Evolutionary conservation across 2,888 invertebrate species (phyloP), one percentile per base, ranked within the genome.

Genomic region (Mellilla xanthometata): DNA sequence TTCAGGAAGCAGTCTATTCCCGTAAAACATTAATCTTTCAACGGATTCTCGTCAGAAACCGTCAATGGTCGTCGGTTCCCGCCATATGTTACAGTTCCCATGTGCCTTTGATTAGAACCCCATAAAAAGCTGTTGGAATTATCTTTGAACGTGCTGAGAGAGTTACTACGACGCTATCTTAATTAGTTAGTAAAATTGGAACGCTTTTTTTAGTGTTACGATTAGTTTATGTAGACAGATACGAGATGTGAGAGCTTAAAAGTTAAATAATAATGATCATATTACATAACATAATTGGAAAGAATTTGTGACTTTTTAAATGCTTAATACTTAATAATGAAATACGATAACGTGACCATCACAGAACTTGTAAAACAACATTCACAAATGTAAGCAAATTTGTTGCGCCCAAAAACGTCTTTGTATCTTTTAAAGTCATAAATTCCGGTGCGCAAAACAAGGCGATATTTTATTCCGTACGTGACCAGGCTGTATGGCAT

Each of bases 51-150:
- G 38, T 41, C 36, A 47, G 38, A 38, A 47, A 29, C 22, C 47
- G 47, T 42, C 47, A 39, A 41, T 38, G 29, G 23, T 29, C 23
- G 12, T 38, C 15, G 29, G 38, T 54, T 50, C 49, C 38, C 27
- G 31, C 48, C 45, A 46, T 39, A 42, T 43, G 48, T 42, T 36
- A 39, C 13, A 32, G 49, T 48, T 48, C 47, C 48, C 52, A 56
- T 56, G 49, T 56, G 49, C 47, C 39, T 48, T 48, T 52, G 46
- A 52, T 56, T 52, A 43, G 30, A 54, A 48, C 36, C 45, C 42
- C 49, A 56, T 54, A 40, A 47, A 46, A 32, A 40, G 46, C 47
- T 41, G 40, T 48, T 33, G 29, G 47, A 39, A 42, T 48, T 41
- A 48, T 41, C 41, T 36, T 12, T 47, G 29, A 12, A 32, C 35